Evolutionary conservation across 2,888 invertebrate genomes (phyloP), one percentile per base, ranked within the genome.

Genomic region (Polymixis flavicincta): DNA sequence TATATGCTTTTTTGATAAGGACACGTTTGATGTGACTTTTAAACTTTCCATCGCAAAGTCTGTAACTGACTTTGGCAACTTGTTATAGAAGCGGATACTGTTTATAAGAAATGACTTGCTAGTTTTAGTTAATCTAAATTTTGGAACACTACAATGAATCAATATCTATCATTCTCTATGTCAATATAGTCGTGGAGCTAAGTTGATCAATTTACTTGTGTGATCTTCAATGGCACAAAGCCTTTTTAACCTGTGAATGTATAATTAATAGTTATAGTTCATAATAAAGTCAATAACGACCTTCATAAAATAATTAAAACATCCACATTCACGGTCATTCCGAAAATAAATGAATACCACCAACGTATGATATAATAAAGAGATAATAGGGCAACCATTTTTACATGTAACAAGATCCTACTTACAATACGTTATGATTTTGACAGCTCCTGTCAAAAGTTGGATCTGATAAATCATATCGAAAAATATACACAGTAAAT

Each of bases 401-500:
- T 74, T 32, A 19, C 22, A 70, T 57, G 11, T 59, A 72, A 74
- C 70, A 75, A 85, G 76, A 78, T 69, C 48, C 55, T 64, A 50
- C 74, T 71, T 74, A 80, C 81, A 82, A 88, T 88, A 85, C 84
- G 82, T 86, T 82, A 86, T 84, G 70, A 71, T 84, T 86, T 80
- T 87, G 88, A 77, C 88, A 86, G 85, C 71, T 54, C 52, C 89
- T 89, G 89, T 89, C 89, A 87, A 82, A 89, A 89, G 82, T 77
- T 82, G 64, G 68, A 84, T 80, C 80, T 73, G 79, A 86, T 85
- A 85, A 82, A 85, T 85, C 86, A 87, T 78, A 52, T 74, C 68
- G 61, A 70, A 80, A 88, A 88, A 63, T 63, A 78, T 85, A 85
- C 68, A 77, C 80, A 79, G 80, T 61, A 65, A 84, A 86, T 87